These are phyloP conservation scores for Steatornis caripensis DNA, from an alignment of 2,113 vertebrate genomes.

Conservation along the genomic window DNA sequence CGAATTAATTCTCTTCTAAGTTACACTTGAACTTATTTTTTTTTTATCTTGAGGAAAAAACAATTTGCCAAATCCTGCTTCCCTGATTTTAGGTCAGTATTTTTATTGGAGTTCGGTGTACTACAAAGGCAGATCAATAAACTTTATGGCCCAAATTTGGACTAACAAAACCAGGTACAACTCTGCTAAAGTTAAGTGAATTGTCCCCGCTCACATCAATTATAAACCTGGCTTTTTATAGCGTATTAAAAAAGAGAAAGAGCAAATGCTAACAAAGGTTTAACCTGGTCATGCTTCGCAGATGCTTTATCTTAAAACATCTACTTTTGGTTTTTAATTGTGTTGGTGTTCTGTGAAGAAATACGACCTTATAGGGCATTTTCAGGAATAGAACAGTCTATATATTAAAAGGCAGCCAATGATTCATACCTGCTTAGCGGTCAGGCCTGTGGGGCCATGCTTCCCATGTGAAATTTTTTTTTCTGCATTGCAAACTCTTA, in stretches of 20 bases:
- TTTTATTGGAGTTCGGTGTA: slow-evolving; percentile 23
- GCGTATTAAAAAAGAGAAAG: neutral
- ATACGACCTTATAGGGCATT: slow-evolving; percentile 80
- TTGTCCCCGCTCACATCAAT: neutral
- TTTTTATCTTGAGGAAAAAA: neutral
- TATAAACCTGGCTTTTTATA: neutral
- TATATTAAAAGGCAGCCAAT: slow-evolving; percentile 92
- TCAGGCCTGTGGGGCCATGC: slow-evolving; percentile 77
- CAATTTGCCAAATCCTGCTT: neutral
- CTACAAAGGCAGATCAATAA: slow-evolving; percentile 60
- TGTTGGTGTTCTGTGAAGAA: slow-evolving; percentile 79
- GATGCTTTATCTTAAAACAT: slow-evolving; percentile 49
- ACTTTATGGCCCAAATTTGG: neutral
- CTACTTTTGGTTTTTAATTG: slow-evolving; percentile 74
- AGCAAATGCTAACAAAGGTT: slow-evolving; percentile 28
- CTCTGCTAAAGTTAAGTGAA: neutral
- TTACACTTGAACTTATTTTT: neutral
- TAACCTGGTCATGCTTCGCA: neutral
- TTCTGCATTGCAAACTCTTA: slow-evolving; percentile 98
- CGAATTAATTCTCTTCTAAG: neutral
- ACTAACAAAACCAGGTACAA: neutral
- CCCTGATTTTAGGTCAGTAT: neutral
- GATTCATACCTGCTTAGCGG: slow-evolving; percentile 87
- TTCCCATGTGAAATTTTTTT: slow-evolving; percentile 82
- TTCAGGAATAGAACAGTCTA: slow-evolving; percentile 86